Conservation (phyloP, 2,113 vertebrate genomes). For the Protobothrops mucrosquamatus region DNA sequence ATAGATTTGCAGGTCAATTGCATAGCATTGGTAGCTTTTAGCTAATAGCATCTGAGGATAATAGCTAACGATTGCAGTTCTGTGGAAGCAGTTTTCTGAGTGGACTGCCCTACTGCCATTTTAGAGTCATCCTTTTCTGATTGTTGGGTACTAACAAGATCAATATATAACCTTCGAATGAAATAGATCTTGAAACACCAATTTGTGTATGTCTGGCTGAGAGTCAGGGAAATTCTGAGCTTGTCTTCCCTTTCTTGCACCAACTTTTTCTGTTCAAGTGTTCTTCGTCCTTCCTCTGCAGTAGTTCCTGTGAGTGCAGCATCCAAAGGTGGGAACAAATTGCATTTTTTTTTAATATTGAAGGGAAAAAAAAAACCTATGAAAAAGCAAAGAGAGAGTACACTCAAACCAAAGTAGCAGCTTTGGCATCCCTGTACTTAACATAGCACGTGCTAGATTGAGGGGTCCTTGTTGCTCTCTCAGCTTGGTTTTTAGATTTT, state of each 20-base stretch:
- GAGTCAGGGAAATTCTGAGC: not conserved
- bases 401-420: not conserved
- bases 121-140: constrained; percentile 3
- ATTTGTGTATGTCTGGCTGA: no score
- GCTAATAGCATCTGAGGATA: not conserved
- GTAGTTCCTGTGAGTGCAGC: no score
- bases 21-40: not conserved
- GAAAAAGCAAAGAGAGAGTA: no score
- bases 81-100: not conserved
- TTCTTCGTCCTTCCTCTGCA: not conserved
- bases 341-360: not conserved
- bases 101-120: not conserved
- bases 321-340: not conserved
- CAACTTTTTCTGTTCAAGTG: not conserved
- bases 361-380: not conserved
- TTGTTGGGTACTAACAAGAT: not conserved
- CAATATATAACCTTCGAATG: not conserved
- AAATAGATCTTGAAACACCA: not conserved
- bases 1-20: not conserved
- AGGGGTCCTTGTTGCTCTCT: not conserved
- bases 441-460: not conserved
- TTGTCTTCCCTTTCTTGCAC: not conserved
- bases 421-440: not conserved
- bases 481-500: not conserved
- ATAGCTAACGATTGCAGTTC: not conserved